Percentiles rank a stretch among this genome's conserved stretches.
phyloP scores from a whole-genome alignment of 2,113 vertebrate genomes.

The Echinops telfairi region DNA sequence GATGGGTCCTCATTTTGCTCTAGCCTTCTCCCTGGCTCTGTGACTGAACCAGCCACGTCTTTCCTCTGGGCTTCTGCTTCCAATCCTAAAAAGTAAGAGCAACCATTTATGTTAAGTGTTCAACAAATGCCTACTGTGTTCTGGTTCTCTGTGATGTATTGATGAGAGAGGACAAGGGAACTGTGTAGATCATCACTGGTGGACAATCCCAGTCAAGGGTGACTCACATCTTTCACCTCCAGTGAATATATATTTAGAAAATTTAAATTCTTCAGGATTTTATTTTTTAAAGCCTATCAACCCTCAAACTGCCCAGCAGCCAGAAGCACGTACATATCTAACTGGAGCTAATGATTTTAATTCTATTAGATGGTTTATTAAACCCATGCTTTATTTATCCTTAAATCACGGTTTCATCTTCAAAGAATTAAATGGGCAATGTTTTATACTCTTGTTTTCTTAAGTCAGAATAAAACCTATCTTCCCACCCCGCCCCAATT shows the following conservation, averaged over 20 bases:
- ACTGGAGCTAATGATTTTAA: neutral
- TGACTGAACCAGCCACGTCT: neutral
- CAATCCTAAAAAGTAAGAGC: neutral
- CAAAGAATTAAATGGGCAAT: neutral
- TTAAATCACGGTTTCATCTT: neutral
- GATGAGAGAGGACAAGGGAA: neutral
- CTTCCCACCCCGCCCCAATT: neutral
- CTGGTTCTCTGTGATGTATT: neutral
- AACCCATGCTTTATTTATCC: neutral
- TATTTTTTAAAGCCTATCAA: neutral
- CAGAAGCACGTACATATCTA: neutral
- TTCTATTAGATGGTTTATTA: neutral
- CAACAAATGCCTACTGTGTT: neutral
- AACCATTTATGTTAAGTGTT: neutral
- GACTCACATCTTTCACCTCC: neutral
- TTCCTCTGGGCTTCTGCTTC: slow-evolving; percentile 27
- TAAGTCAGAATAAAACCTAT: neutral
- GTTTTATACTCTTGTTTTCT: neutral
- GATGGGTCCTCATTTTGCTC: neutral
- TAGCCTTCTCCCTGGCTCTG: neutral
- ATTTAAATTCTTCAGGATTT: neutral
- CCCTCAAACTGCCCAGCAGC: neutral
- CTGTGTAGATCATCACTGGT: neutral
- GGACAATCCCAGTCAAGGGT: neutral
- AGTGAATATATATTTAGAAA: neutral